phyloP scores from a whole-genome alignment of 2,113 vertebrate genomes.

The Tretioscincus oriximinensis region DNA sequence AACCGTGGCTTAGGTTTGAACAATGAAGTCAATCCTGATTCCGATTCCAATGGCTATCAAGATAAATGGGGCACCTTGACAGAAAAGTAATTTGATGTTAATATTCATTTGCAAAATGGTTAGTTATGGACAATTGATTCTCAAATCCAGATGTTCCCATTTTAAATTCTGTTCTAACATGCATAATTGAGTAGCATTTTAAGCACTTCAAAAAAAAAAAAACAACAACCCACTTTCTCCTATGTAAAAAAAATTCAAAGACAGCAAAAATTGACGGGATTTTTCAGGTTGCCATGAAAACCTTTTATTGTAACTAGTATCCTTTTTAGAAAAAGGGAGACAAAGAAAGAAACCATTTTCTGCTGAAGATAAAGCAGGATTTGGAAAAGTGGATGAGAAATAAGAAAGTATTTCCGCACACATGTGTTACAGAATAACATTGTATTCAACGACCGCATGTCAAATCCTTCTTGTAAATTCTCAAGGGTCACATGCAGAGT shows the following conservation, averaged over 20 bases:
- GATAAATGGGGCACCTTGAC: slow-evolving; percentile 51
- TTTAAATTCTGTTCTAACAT: slow-evolving; percentile 58
- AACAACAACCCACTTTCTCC: slow-evolving; percentile 35
- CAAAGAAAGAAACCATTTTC: no score
- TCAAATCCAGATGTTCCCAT: slow-evolving; percentile 69
- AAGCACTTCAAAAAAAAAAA: slow-evolving; percentile 39
- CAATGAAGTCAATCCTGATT: background rate
- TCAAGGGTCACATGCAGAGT: slow-evolving; percentile 31
- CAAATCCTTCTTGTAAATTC: background rate
- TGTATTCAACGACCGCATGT: background rate
- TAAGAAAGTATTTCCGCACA: background rate
- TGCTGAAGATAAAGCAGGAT: background rate
- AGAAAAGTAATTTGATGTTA: slow-evolving; percentile 54
- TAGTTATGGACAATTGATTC: slow-evolving; percentile 75
- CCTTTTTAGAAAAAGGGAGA: background rate
- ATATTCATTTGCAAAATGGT: slow-evolving; percentile 69
- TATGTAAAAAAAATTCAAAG: slow-evolving; percentile 55
- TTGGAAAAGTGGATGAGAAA: slow-evolving; percentile 3
- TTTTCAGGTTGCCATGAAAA: slow-evolving; percentile 40
- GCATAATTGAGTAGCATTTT: slow-evolving; percentile 61
- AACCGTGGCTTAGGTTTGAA: no score
- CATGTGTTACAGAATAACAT: background rate
- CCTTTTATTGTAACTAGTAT: slow-evolving; percentile 34
- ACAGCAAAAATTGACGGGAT: slow-evolving; percentile 53
- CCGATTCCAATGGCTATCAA: slow-evolving; percentile 24